Evolutionary conservation across 2,888 invertebrate genomes (phyloP), one percentile per base, ranked within the genome.

Genomic region (Cosmopolites sordidus): DNA sequence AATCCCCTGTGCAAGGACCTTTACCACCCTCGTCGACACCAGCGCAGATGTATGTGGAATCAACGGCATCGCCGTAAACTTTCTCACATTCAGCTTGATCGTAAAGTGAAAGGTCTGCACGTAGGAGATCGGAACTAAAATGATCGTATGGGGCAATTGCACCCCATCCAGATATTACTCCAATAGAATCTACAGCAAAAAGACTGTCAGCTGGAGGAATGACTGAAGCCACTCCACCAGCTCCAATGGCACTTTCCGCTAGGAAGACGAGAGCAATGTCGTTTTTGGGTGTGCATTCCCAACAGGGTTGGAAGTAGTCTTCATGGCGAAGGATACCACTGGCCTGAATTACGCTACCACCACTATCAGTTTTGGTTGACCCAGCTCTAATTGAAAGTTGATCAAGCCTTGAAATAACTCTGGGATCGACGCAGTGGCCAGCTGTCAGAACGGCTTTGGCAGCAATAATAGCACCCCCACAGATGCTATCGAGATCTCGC

Each of bases 1-100:
- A 64, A 43, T 65, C 65, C 48, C 64, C 66, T 59, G 64, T 58
- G 52, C 62, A 63, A 11, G 60, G 43, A 43, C 60, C 62, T 44
- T 79, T 79, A 41, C 81, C 79, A 3, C 77, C 75, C 12, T 78
- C 72, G 62, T 79, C 75, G 62, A 78, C 78, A 40, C 81, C 81
- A 0, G 81, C 82, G 62, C 82, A 82, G 64, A 82, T 75, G 80
- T 82, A 81, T 16, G 51, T 53, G 16, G 15, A 8, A 27, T 46
- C 54, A 42, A 60, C 52, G 2, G 45, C 27, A 11, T 29, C 29
- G 44, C 54, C 58, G 22, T 58, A 58, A 9, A 43, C 48, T 3
- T n/a, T 6, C 18, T 47, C 50, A 37, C 59, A 60, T 4, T 38
- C 14, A 0, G 33, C 40, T 8, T 47, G 14, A 22, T 18, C 16